These are phyloP conservation scores for Lophochroa leadbeateri DNA, from an alignment of 2,113 vertebrate species.

Conservation along the genomic window DNA sequence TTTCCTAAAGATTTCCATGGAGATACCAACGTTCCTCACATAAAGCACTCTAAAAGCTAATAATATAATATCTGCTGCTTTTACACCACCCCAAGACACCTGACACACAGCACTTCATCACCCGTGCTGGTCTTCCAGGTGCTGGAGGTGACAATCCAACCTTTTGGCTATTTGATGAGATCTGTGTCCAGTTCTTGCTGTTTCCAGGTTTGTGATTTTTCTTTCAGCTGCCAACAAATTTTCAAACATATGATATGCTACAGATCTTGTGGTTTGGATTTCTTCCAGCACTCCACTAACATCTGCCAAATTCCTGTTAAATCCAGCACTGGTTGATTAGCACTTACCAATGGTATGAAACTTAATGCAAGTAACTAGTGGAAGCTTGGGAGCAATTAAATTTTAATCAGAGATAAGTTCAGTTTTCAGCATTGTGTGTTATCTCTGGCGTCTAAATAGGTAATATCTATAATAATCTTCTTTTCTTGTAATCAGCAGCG, in stretches of 20 bases:
- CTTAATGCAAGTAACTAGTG: constrained; percentile 57
- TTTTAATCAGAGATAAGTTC: constrained; percentile 63
- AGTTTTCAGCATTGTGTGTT: constrained; percentile 34
- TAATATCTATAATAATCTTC: constrained; percentile 3
- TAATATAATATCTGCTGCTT: not conserved
- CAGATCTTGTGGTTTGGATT: constrained; percentile 48
- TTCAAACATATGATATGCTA: constrained; percentile 41
- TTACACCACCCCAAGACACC: not conserved
- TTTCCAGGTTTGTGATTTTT: constrained; percentile 46
- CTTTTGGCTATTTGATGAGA: not conserved
- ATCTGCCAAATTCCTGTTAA: constrained; percentile 69
- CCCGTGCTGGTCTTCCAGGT: not conserved
- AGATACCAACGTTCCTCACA: not conserved
- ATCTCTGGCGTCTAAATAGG: constrained; percentile 39
- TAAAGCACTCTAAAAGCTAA: not conserved
- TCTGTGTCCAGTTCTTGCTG: not conserved
- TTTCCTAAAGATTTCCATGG: constrained; percentile 10
- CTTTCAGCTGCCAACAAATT: constrained; percentile 46
- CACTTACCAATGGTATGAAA: constrained; percentile 54
- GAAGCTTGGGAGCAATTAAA: constrained; percentile 68
- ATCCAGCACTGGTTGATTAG: constrained; percentile 45
- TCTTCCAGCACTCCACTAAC: constrained; percentile 57
- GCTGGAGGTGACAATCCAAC: not conserved
- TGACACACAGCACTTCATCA: not conserved
- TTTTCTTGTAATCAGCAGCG: not conserved